Conservation (phyloP, 1,140 invertebrate genomes). For the Bathynomus jamesi region DNA sequence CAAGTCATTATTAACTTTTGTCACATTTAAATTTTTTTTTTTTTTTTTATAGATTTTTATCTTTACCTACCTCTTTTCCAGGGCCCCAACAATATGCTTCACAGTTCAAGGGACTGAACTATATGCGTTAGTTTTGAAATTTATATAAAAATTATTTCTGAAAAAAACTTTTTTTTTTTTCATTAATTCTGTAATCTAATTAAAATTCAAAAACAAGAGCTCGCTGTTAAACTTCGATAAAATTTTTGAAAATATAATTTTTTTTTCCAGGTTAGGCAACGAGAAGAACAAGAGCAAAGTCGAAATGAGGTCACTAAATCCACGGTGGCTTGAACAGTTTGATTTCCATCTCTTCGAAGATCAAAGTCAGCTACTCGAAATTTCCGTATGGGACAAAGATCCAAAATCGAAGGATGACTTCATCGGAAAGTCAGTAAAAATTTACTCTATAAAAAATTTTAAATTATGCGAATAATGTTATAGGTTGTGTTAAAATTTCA, state of each 20-base stretch:
- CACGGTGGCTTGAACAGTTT: constrained; percentile 87
- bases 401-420: constrained; percentile 55
- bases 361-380: constrained; percentile 72
- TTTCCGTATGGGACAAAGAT: constrained; percentile 69
- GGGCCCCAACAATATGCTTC: too few species aligned
- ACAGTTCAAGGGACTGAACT: too few species aligned
- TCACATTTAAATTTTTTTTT: too few species aligned
- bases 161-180: too few species aligned
- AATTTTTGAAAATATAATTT: background rate
- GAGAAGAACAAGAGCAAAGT: constrained; percentile 98
- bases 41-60: too few species aligned
- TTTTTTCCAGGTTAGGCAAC: constrained; percentile 67
- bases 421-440: constrained; percentile 60
- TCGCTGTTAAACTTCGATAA: background rate
- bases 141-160: too few species aligned
- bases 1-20: too few species aligned
- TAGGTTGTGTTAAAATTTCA: too few species aligned
- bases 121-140: too few species aligned
- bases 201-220: background rate
- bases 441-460: background rate
- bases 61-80: too few species aligned
- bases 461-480: too few species aligned
- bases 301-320: constrained; percentile 68
- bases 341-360: constrained; percentile 94
- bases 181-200: too few species aligned